Base-by-base conservation (phyloP, 2,797 vertebrate species). In the Oreochromis grahami region DNA sequence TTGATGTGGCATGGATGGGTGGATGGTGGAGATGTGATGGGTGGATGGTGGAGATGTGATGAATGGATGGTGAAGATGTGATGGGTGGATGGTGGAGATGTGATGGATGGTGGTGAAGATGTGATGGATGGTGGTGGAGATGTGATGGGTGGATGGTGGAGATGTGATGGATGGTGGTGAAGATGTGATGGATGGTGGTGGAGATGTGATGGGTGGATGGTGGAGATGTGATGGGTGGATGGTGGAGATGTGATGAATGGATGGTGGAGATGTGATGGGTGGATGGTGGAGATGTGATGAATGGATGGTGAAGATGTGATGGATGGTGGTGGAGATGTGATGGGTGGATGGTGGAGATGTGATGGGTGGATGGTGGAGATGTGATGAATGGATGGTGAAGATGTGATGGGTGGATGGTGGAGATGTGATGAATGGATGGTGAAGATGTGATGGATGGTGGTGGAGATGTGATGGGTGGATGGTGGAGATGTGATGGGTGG, bases 261-360 rank as follows among this genome's bases (percentile, higher is more conserved):
- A 2, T 45, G 43, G 13, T 45, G 26, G 24, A 1, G 24, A 24
- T 24, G 24, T 24, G 24, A 24, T 24, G 24, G 24, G 1, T 24
- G 24, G 24, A 24, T 24, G 43, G 13, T 45, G 26, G 24, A 3
- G 24, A 24, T 24, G 24, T 24, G 24, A 24, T 24, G 24, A 3
- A 3, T 24, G 24, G 24, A 24, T 24, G 24, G 24, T 24, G 24
- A 3, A 3, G 24, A 24, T 24, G 24, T 24, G 24, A 24, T 24
- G 24, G 24, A 24, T 24, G 24, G 24, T 24, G 24, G 24, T 24
- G 24, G 24, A 1, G 24, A 24, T 24, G 24, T 24, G 24, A 3
- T 24, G 24, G 43, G 3, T 24, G n/a, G 10, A 12, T 53, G 6
- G 21, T 53, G 50, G 0, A 13, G 51, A 24, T 24, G n/a, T 2